phyloP scores from a whole-genome alignment of 2,113 vertebrate genomes.

The Boleophthalmus pectinirostris region DNA sequence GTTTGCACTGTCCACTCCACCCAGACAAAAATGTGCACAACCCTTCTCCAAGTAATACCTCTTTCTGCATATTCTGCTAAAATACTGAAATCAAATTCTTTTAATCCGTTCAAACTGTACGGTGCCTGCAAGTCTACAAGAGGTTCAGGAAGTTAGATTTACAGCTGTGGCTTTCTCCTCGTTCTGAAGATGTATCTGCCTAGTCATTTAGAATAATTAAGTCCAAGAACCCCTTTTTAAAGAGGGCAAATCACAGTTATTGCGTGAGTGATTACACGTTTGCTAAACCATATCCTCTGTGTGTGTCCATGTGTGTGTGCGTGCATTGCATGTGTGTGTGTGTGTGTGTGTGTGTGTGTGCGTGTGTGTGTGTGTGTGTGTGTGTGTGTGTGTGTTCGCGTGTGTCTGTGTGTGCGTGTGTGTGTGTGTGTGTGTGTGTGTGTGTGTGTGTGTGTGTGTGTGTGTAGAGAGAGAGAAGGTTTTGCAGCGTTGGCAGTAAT shows the following conservation, averaged over 20 bases:
- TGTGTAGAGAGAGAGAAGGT: neutral
- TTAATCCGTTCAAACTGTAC: neutral
- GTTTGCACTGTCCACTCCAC: conserved; percentile 23
- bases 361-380: no score
- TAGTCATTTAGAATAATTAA: conserved; percentile 26
- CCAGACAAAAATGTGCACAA: conserved; percentile 6
- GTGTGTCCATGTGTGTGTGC: conserved; percentile 14
- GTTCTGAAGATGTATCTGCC: conserved; percentile 8
- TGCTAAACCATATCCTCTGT: neutral
- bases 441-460: no score
- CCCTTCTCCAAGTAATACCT: conserved; percentile 27
- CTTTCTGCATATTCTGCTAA: neutral
- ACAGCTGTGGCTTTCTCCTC: conserved; percentile 6
- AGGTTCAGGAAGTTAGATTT: neutral
- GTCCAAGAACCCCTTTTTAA: conserved; percentile 29
- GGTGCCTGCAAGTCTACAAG: neutral
- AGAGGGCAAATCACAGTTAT: conserved; percentile 33
- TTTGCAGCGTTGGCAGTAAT: conserved; percentile 66
- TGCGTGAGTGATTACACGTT: conserved; percentile 26
- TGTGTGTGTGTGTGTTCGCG: no score
- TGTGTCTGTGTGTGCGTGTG: conserved; percentile 8
- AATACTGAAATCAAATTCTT: neutral
- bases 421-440: conserved; percentile 13
- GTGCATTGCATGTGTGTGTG: neutral
- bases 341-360: conserved; percentile 12